A percentile compares a stretch with the other conserved stretches of the same genome.
Conservation (phyloP, 2,888 invertebrate genomes). For the Liodrosophila aerea region DNA sequence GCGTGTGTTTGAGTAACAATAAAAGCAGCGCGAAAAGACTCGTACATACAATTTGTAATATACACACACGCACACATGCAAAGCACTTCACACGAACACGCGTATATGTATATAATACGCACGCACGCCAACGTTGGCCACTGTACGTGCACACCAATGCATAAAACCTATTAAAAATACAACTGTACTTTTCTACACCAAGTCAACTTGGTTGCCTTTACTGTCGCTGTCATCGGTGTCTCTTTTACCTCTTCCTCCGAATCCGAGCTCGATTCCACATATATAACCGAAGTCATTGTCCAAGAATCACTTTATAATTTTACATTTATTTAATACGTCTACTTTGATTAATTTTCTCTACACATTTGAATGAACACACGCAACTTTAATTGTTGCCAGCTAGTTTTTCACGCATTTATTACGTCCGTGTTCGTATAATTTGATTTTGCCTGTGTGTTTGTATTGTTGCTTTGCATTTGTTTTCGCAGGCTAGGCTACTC, state of each 20-base stretch:
- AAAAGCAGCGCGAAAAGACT: conserved; percentile 67
- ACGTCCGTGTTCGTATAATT: conserved; percentile 50
- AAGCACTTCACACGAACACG: conserved; percentile 25
- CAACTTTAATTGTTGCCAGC: conserved; percentile 53
- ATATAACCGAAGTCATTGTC: conserved; percentile 80
- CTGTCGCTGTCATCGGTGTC: conserved; percentile 29
- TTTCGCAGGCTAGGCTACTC: conserved; percentile 51
- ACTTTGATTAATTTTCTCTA: conserved; percentile 38
- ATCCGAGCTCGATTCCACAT: conserved; percentile 81
- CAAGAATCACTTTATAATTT: conserved; percentile 30
- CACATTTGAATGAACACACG: conserved; percentile 47
- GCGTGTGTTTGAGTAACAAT: conserved; percentile 42
- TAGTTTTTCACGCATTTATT: conserved; percentile 56
- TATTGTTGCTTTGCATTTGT: conserved; percentile 63
- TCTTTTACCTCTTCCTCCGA: conserved; percentile 82
- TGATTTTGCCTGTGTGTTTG: conserved; percentile 49
- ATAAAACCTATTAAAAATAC: conserved; percentile 61
- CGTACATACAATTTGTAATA: conserved; percentile 52
- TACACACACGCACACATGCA: conserved; percentile 37
- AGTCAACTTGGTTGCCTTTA: conserved; percentile 38
- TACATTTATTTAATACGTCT: conserved; percentile 40
- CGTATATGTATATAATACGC: conserved; percentile 26
- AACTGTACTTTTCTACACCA: conserved; percentile 69
- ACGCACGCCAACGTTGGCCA: conserved; percentile 35
- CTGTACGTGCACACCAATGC: conserved; percentile 41